Base-by-base conservation (phyloP, 2,888 invertebrate genomes). In the Philereme transversata region DNA sequence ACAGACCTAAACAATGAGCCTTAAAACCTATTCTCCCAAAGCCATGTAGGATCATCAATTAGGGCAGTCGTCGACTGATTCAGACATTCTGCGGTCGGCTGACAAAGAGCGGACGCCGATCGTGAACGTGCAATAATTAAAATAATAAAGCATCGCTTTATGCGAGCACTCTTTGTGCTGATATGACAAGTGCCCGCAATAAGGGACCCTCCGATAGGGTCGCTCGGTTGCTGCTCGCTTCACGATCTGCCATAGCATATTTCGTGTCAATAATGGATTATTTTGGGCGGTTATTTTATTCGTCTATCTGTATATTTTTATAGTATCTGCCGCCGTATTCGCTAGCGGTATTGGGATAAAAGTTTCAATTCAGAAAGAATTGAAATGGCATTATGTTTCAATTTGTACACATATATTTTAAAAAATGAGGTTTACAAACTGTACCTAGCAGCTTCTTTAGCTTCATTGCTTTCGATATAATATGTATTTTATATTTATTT, bases 151-250 rank as follows among this genome's bases (percentile, higher is more conserved):
- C 89, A 87, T 86, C 82, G 77, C 64, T 73, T 73, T 74, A 68
- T 66, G 73, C 75, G 72, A 78, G 72, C 69, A 71, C 74, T 79
- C 85, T 85, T 89, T 88, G 88, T 88, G 84, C 79, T 83, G 84
- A 88, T 89, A 90, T 90, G 90, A 91, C 90, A 90, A 91, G 91
- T 92, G 90, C 84, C 84, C 84, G 87, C 86, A 90, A 89, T 90
- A 88, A 88, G 79, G 81, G 80, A 79, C 85, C 88, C 86, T 82
- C 82, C 53, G 64, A 53, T 76, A 76, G 79, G 79, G 76, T 74
- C 66, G 71, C 67, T 56, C 54, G 57, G 46, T 60, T 68, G 67
- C 40, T 5, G 51, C 47, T 35, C 51, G 52, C 44, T 45, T 59
- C 49, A n/a, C 44, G 10, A 4, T 40, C 4, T 40, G 50, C 51